Conservation (phyloP, 2,888 invertebrate species). For the Papilio gigon region DNA sequence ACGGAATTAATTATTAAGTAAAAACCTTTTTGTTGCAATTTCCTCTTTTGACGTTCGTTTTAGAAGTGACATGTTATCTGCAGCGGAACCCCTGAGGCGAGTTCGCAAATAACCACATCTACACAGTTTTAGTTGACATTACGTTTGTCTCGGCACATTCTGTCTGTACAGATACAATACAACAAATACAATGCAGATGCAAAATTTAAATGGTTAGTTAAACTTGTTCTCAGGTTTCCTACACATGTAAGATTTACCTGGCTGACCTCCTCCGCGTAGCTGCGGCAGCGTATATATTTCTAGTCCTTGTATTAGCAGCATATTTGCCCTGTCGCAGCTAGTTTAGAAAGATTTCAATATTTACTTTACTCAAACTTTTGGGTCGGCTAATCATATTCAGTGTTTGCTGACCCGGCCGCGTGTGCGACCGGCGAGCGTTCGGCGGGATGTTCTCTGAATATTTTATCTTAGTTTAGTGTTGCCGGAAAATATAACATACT, state of each 20-base stretch:
- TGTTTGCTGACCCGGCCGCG: slow-evolving; percentile 9
- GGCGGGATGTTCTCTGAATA: slow-evolving; percentile 10
- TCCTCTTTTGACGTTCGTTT: neutral
- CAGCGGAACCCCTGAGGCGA: neutral
- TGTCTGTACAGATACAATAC: too few species aligned
- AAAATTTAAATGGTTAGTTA: too few species aligned
- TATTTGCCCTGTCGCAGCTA: slow-evolving; percentile 2
- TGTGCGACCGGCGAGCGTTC: too few species aligned
- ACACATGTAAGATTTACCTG: too few species aligned
- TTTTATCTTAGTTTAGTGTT: slow-evolving; percentile 9
- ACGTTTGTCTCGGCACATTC: too few species aligned
- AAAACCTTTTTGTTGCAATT: neutral
- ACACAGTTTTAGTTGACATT: neutral
- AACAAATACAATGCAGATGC: too few species aligned
- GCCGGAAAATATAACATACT: slow-evolving; percentile 6
- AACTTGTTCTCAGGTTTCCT: too few species aligned
- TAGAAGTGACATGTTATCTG: neutral
- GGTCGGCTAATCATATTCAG: slow-evolving; percentile 27
- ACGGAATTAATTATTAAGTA: too few species aligned
- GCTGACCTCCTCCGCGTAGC: too few species aligned
- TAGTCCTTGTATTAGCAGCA: neutral
- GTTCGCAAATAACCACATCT: neutral
- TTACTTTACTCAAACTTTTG: slow-evolving; percentile 15
- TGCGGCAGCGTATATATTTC: too few species aligned
- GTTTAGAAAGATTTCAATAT: slow-evolving; percentile 8